Percentiles rank a stretch among this genome's conserved stretches.
These are phyloP conservation scores for Phylloscopus trochilus DNA, from an alignment of 2,113 vertebrate genomes.

Conservation along the genomic window DNA sequence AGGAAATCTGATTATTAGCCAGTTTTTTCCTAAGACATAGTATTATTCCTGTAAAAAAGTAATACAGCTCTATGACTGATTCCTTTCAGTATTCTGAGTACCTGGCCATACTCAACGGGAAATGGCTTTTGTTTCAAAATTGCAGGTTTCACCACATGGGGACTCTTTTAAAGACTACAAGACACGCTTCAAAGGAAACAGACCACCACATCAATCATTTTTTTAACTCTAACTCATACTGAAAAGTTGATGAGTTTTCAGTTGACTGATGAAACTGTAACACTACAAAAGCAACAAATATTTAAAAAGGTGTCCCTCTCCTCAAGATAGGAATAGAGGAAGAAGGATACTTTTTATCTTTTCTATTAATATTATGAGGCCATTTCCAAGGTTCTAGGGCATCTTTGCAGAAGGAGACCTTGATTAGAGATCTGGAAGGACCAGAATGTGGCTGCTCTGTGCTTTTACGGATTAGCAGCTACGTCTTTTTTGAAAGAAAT, in stretches of 20 bases:
- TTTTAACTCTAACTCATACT: not conserved
- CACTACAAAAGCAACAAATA: not conserved
- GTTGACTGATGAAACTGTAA: not conserved
- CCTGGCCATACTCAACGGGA: not conserved
- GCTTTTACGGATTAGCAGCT: constrained; percentile 16
- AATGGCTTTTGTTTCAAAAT: not conserved
- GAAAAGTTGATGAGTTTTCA: not conserved
- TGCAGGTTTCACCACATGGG: not conserved
- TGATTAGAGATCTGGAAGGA: not conserved
- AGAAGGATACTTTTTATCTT: not conserved
- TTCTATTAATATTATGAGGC: not conserved
- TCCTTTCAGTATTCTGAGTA: not conserved
- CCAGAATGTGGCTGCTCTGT: not conserved
- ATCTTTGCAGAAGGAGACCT: not conserved
- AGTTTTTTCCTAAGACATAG: not conserved
- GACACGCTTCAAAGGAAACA: not conserved
- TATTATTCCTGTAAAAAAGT: not conserved
- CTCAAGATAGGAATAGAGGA: not conserved
- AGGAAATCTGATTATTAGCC: not conserved
- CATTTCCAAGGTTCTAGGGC: not conserved
- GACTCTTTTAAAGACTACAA: not conserved
- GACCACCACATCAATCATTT: not conserved
- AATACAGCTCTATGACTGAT: not conserved
- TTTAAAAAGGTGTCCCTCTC: not conserved
- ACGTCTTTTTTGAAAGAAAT: not conserved